phyloP scores from a whole-genome alignment of 2,113 vertebrate species.

The Arvicanthis niloticus region DNA sequence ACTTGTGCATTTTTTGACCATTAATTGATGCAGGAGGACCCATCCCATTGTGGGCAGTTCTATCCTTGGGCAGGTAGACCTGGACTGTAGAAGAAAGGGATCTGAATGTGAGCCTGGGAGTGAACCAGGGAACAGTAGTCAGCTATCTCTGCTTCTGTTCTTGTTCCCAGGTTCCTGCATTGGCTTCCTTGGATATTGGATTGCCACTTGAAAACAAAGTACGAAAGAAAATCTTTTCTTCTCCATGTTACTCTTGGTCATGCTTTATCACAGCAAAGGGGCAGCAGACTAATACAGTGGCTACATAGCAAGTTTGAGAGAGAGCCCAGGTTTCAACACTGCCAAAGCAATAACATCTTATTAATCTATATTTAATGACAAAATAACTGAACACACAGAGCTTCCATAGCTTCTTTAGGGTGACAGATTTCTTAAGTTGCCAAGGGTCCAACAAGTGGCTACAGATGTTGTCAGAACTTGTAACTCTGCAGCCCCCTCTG shows the following conservation, averaged over 20 bases:
- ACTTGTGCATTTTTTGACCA: neutral
- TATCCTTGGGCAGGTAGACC: neutral
- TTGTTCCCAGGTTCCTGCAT: neutral
- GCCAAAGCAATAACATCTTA: neutral
- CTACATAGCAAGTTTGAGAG: neutral
- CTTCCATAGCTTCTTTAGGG: neutral
- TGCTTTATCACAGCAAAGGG: neutral
- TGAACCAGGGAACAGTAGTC: neutral
- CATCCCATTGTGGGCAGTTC: neutral
- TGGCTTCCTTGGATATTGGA: neutral
- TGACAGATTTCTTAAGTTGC: neutral
- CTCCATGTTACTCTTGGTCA: neutral
- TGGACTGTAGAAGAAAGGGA: neutral
- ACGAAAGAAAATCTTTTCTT: neutral
- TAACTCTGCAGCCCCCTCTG: neutral
- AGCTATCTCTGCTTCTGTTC: neutral
- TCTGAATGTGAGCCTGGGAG: neutral
- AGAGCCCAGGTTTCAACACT: neutral
- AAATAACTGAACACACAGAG: neutral
- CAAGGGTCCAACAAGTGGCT: neutral
- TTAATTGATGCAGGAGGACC: neutral
- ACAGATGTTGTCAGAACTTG: neutral
- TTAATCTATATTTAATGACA: constrained; percentile 16
- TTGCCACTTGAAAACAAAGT: neutral
- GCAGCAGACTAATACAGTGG: neutral